Evolutionary conservation across 37 sponge, comb jelly and placozoan species (phyloP).

Genomic region (Diacarnus erythraeanus): DNA sequence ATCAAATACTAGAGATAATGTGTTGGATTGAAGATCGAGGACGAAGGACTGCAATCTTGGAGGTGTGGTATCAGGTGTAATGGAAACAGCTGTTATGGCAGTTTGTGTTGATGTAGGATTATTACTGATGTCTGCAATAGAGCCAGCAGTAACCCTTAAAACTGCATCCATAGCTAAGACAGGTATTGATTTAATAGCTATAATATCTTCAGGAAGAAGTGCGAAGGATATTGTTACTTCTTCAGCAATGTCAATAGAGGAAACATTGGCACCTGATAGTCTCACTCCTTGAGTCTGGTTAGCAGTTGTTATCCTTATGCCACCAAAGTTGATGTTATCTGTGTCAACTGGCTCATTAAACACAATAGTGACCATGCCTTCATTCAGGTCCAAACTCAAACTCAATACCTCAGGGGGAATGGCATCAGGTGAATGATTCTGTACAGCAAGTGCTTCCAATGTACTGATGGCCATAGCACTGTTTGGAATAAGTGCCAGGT

Average conservation of each 20-base stretch:
- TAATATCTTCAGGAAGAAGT: conserved; percentile 43
- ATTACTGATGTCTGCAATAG: conserved; percentile 49
- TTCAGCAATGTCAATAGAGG: conserved; percentile 3
- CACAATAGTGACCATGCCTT: conserved; percentile 35
- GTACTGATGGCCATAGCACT: conserved; percentile 28
- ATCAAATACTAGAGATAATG: conserved; percentile 70
- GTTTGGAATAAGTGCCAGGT: conserved; percentile 68
- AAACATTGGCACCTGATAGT: conserved; percentile 51
- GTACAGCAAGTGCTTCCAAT: conserved; percentile 36
- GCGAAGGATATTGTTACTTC: conserved; percentile 31
- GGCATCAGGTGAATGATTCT: conserved; percentile 43
- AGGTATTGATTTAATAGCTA: conserved; percentile 55
- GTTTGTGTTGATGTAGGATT: neutral
- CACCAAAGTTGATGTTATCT: conserved; percentile 30
- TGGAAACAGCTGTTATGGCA: conserved; percentile 12
- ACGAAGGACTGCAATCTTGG: conserved; percentile 59
- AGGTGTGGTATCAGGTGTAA: conserved; percentile 55
- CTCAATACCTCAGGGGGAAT: conserved; percentile 60
- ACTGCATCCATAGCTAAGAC: conserved; percentile 32
- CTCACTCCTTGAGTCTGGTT: conserved; percentile 11
- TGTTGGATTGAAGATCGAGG: conserved; percentile 57
- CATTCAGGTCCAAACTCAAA: conserved; percentile 70
- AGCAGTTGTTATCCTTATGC: conserved; percentile 29
- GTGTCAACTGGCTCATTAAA: conserved; percentile 82
- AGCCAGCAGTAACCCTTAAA: conserved; percentile 25